A percentile compares a stretch with the other conserved stretches of the same genome.
phyloP scores from a whole-genome alignment of 1,140 invertebrate species.

The Dendrolimus punctatus region DNA sequence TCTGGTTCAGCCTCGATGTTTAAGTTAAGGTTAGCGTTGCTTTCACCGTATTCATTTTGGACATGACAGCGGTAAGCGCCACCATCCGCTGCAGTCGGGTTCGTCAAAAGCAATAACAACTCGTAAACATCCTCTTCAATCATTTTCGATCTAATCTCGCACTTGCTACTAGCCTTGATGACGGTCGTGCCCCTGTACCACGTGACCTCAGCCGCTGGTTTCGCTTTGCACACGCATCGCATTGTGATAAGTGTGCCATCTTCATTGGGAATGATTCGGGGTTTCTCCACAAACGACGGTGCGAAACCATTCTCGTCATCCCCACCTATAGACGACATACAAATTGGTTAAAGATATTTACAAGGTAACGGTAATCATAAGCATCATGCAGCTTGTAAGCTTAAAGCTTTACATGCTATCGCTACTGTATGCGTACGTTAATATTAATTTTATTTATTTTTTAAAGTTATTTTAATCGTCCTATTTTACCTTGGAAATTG shows the following conservation, averaged over 20 bases:
- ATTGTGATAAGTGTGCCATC: conserved; percentile 95
- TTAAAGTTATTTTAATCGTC: conserved; percentile 7
- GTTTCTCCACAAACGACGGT: conserved; percentile 97
- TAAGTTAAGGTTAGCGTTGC: conserved; percentile 97
- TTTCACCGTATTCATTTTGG: conserved; percentile 97
- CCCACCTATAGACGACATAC: conserved; percentile 76
- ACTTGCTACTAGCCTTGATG: conserved; percentile 89
- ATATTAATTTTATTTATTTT: conserved; percentile 13
- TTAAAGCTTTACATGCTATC: conserved; percentile 48
- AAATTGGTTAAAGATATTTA: conserved; percentile 7
- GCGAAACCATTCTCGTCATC: conserved; percentile 91
- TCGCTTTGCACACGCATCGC: conserved; percentile 95
- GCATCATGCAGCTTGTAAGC: conserved; percentile 52
- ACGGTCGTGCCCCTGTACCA: conserved; percentile 92
- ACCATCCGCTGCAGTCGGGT: conserved; percentile 94
- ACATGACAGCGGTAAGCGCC: conserved; percentile 98
- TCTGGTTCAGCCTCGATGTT: conserved; percentile 97
- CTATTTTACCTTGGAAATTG: conserved; percentile 95
- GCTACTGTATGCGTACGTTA: conserved; percentile 68
- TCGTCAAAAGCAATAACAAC: conserved; percentile 85
- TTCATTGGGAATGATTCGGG: conserved; percentile 97
- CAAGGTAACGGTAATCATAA: conserved; percentile 7
- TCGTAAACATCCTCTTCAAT: conserved; percentile 91
- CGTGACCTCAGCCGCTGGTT: conserved; percentile 90
- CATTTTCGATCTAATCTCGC: conserved; percentile 83